Percentiles rank a stretch among this genome's conserved stretches.
These are phyloP conservation scores for Picus viridis DNA, from an alignment of 2,797 vertebrate species.

Conservation along the genomic window DNA sequence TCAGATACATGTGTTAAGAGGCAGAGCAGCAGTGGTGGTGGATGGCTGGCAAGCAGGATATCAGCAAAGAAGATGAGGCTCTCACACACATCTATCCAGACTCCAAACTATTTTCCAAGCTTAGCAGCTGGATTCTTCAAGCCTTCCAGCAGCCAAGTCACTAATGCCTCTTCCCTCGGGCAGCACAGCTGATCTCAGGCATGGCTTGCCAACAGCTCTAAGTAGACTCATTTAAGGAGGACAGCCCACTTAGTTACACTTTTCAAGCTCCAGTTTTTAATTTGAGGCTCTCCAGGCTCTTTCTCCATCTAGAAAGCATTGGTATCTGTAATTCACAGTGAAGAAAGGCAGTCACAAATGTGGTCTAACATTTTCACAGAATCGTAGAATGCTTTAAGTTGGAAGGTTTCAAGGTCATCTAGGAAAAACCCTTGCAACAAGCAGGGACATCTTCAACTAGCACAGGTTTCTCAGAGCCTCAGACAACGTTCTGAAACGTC, in stretches of 20 bases:
- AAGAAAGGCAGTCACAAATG: background rate
- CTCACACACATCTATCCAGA: background rate
- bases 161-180: constrained; percentile 50
- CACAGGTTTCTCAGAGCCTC: too few species aligned
- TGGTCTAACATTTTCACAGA: background rate
- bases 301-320: background rate
- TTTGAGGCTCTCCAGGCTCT: background rate
- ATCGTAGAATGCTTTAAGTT: too few species aligned
- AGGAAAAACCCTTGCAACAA: too few species aligned
- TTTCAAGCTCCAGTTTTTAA: background rate
- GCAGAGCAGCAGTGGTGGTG: background rate
- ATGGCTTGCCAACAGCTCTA: constrained; percentile 37
- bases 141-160: constrained; percentile 44
- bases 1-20: background rate
- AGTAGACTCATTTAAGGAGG: constrained; percentile 1
- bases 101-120: constrained; percentile 56
- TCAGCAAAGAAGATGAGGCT: background rate
- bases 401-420: too few species aligned
- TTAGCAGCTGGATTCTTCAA: constrained; percentile 35
- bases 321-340: background rate
- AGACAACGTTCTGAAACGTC: too few species aligned
- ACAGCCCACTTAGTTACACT: background rate
- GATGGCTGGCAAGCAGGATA: constrained; percentile 8
- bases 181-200: constrained; percentile 54
- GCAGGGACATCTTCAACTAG: too few species aligned